Base-by-base conservation (phyloP, 1,140 invertebrate genomes). In the Drosophila parvula region DNA sequence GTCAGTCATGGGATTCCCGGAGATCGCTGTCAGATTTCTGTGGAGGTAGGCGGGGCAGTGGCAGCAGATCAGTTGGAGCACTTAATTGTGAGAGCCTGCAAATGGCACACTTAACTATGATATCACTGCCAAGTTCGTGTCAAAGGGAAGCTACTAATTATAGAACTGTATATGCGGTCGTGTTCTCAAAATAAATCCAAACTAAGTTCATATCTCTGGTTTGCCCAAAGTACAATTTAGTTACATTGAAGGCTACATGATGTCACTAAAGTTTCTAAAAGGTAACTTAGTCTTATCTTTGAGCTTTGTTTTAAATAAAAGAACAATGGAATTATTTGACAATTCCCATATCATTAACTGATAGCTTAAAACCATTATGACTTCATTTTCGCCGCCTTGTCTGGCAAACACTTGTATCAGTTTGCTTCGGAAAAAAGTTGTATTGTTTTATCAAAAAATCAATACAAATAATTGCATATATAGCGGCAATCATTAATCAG, bases 1-100 rank as follows among this genome's bases (percentile, higher is more conserved):
- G 65, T 69, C 65, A 69, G 47, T 68, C 65, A 55, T 38, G 65
- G 51, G 18, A 68, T 44, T 68, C 63, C 12, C 36, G 9, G n/a
- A 14, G 22, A 68, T 36, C 38, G 16, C 61, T 67, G 61, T 51
- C 65, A n/a, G 38, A 51, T 32, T 27, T 67, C 16, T n/a, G 30
- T 16, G 22, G 9, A 44, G 28, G 22, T 5, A 30, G 30, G 40
- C 45, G 27, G 34, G 43, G 6, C 28, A 34, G n/a, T 12, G 14
- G 5, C 18, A 28, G 22, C 7, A 9, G 48, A 12, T 22, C 50
- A 22, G 43, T 12, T 22, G 43, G 34, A 62, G 53, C 60, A 18
- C 27, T 30, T 63, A 43, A 34, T 65, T 36, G 32, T 62, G n/a
- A 57, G 27, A 60, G 12, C 11, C 30, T 40, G 12, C 32, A 44